Evolutionary conservation across 2,797 vertebrate species (phyloP), one percentile per base, ranked within the genome.

Genomic region (Acipenser ruthenus): DNA sequence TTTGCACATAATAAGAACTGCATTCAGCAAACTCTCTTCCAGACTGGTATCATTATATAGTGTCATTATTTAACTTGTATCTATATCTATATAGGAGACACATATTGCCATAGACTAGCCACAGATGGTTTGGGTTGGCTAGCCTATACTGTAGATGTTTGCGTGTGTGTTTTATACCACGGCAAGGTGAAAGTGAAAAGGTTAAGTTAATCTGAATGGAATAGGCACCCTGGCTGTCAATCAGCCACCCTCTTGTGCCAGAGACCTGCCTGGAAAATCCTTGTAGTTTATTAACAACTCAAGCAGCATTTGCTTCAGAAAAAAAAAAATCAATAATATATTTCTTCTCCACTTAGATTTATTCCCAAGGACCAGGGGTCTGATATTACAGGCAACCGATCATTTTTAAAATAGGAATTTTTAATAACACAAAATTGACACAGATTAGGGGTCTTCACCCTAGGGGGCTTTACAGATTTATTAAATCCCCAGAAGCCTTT

Each of bases 391-490:
- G 68, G 68, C 67, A 37, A 49, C 9, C 11, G 12, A 50, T 69
- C 9, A 72, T 58, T 63, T 71, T 50, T 64, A 73, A 73, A 67
- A 62, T 15, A 10, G 60, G 65, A 69, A 61, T 74, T 73, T 77
- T 65, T 74, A 72, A 70, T 71, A 66, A 62, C 60, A 73, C 65
- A 67, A 72, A 69, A 77, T 75, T 70, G 15, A 69, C 70, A 65
- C 63, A 71, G 73, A 77, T 71, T 66, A 78, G 61, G 65, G 71
- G 66, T 13, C 53, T 51, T 63, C 64, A 70, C 65, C 9, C 47
- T 78, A 75, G 80, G 79, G 66, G 72, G 67, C 70, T 72, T 69
- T 70, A 65, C 60, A 51, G 63, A 65, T 74, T 71, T 60, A 71
- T 63, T 65, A 74, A 74, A 78, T 76, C 77, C 66, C 59, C 70